Base-by-base conservation (phyloP, 2,888 invertebrate genomes). In the Chalcosyrphus nemorum region DNA sequence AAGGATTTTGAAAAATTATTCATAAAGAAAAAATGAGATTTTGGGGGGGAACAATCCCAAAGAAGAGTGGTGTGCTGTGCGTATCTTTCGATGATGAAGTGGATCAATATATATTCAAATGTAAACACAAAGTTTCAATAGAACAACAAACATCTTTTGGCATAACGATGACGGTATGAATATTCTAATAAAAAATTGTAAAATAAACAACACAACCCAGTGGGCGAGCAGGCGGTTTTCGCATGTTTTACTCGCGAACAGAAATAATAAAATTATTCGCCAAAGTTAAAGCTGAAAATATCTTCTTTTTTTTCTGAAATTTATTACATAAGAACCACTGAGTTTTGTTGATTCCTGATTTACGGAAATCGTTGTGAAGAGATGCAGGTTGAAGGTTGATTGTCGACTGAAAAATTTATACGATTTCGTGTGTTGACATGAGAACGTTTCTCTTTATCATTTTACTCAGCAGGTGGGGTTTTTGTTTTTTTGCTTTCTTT, bases 81-180 rank as follows among this genome's bases (percentile, higher is more conserved):
- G n/a, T 43, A 66, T 38, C 35, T 32, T 15, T 19, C n/a, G 35
- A 47, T 47, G 77, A 70, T 77, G 54, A 61, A 77, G 77, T 61
- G 70, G n/a, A 56, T 70, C 70, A 70, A 77, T 77, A 45, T 77
- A 45, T 70, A 70, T 70, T 77, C 45, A 52, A 61, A 68, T 68
- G 76, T 76, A 76, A 76, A 76, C 76, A 77, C 21, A 77, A 66
- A 68, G 35, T 54, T 76, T 47, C 57, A n/a, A 2, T 45, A 27
- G 54, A 77, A 54, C 24, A 47, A 61, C 70, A 70, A 54, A 59
- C 32, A 59, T 66, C 19, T 68, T 35, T 15, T 52, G 59, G 13
- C 45, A 32, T 9, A 32, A 45, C 56, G 32, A 56, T 45, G n/a
- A 21, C 43, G 47, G 32, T 41, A 68, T 54, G 54, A 70, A 70